These are phyloP conservation scores for Tetheella fluctuosa DNA, from an alignment of 2,888 invertebrate species.

Conservation along the genomic window DNA sequence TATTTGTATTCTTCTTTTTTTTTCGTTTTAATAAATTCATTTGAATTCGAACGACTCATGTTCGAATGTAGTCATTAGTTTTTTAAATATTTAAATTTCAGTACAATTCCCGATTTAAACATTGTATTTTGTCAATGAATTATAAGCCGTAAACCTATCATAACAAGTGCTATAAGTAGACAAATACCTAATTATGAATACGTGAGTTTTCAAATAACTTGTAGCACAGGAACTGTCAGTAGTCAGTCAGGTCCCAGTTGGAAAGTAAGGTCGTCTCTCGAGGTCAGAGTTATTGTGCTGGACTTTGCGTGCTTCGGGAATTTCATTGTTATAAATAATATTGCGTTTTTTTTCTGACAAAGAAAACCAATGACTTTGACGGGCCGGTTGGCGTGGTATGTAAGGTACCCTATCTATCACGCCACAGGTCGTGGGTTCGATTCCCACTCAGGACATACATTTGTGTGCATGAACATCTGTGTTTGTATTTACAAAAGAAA, in stretches of 20 bases:
- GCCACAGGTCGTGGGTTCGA: no score
- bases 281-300: slow-evolving; percentile 22
- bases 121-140: neutral
- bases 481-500: no score
- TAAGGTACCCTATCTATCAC: no score
- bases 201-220: neutral
- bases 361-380: no score
- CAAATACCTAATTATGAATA: neutral
- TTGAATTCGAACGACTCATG: no score
- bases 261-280: slow-evolving; percentile 36
- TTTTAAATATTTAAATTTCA: neutral
- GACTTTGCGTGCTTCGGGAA: slow-evolving; percentile 16
- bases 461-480: neutral
- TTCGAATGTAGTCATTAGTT: no score
- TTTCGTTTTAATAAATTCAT: no score
- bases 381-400: no score
- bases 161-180: neutral
- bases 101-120: neutral
- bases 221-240: slow-evolving; percentile 15
- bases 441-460: neutral
- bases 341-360: neutral
- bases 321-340: slow-evolving; percentile 10
- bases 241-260: slow-evolving; percentile 12
- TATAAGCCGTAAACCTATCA: neutral
- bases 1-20: no score